Evolutionary conservation across 2,888 invertebrate genomes (phyloP).

Genomic region (Fragum sueziense): DNA sequence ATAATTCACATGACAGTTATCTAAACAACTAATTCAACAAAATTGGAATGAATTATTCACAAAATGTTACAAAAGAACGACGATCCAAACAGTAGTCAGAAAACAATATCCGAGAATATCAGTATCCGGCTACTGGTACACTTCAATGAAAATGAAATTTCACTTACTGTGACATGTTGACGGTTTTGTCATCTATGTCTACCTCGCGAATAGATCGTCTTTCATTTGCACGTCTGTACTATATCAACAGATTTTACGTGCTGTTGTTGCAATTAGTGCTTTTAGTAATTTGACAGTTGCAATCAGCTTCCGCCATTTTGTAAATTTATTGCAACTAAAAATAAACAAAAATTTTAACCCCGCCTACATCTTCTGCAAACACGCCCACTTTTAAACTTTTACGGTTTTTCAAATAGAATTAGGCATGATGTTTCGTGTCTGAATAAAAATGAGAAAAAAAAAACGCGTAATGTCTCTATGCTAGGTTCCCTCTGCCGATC

Average conservation of each 20-base stretch:
- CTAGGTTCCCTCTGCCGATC: too few species aligned
- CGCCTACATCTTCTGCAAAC: neutral
- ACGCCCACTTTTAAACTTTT: neutral
- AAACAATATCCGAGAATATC: neutral
- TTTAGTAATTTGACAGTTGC: neutral
- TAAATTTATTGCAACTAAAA: constrained; percentile 12
- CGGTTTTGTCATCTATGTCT: neutral
- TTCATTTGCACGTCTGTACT: neutral
- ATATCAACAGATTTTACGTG: neutral
- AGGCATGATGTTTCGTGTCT: too few species aligned
- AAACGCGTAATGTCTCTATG: too few species aligned
- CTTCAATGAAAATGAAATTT: neutral
- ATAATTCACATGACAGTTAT: too few species aligned
- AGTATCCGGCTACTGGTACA: neutral
- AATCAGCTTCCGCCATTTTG: constrained; percentile 2
- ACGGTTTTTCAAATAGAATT: too few species aligned
- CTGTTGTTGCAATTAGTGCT: neutral
- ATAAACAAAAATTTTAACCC: constrained; percentile 10
- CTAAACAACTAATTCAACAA: too few species aligned
- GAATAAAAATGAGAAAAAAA: too few species aligned
- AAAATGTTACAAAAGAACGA: too few species aligned
- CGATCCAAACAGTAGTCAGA: too few species aligned
- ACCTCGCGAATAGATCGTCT: neutral
- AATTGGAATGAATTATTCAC: too few species aligned
- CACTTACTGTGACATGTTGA: constrained; percentile 5